Conservation (phyloP, 2,888 invertebrate species). For the Onthophagus sagittarius region DNA sequence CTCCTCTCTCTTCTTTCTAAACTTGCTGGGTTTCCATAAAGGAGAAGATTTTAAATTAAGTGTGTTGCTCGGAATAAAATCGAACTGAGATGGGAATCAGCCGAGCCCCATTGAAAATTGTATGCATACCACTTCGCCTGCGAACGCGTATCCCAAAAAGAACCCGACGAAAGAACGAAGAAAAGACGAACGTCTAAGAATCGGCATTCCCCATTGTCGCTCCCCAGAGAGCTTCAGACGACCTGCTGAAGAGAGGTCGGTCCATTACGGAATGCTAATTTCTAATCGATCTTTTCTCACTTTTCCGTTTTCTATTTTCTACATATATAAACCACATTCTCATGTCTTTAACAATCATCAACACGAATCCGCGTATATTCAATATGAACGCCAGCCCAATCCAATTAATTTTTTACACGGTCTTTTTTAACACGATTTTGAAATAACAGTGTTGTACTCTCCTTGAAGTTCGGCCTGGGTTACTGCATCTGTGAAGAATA, state of each 20-base stretch:
- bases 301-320: constrained; percentile 28
- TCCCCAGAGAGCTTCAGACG: neutral
- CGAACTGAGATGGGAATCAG: constrained; percentile 28
- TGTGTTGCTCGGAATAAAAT: constrained; percentile 33
- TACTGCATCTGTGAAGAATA: too few species aligned
- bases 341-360: neutral
- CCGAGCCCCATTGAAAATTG: constrained; percentile 29
- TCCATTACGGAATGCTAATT: constrained; percentile 36
- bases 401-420: too few species aligned
- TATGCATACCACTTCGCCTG: constrained; percentile 30
- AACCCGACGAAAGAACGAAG: neutral
- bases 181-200: neutral
- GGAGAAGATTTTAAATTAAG: constrained; percentile 29
- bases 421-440: too few species aligned
- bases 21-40: constrained; percentile 21
- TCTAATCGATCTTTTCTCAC: constrained; percentile 33
- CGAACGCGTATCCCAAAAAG: constrained; percentile 12
- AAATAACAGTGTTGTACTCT: too few species aligned
- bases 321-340: constrained; percentile 24
- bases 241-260: constrained; percentile 29
- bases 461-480: too few species aligned
- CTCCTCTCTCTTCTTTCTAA: constrained; percentile 2
- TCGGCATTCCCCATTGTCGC: neutral
- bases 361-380: neutral
- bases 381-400: neutral